Conservation (phyloP, 2,888 invertebrate species). For the Pimpla rufipes region DNA sequence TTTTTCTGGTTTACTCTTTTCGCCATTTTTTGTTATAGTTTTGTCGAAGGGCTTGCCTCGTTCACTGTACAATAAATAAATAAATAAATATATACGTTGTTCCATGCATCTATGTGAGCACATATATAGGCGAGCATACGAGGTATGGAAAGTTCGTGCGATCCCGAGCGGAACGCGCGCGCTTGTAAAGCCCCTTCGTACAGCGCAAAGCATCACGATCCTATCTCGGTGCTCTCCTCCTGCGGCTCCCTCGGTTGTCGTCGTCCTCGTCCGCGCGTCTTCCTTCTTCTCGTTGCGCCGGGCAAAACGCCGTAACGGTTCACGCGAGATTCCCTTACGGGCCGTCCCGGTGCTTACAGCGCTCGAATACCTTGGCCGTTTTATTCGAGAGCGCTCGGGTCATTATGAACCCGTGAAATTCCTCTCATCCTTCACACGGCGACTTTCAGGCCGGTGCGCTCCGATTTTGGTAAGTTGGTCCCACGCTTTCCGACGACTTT, state of each 20-base stretch:
- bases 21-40: too few relatives aligned
- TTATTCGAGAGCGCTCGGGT: constrained; percentile 37
- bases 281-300: constrained; percentile 52
- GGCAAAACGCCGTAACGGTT: constrained; percentile 64
- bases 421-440: constrained; percentile 51
- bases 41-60: too few relatives aligned
- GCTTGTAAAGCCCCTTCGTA: constrained; percentile 44
- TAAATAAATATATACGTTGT: too few relatives aligned
- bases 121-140: not conserved
- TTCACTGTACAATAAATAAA: too few relatives aligned
- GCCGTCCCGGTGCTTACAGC: constrained; percentile 12
- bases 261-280: constrained; percentile 37
- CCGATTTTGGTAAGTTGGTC: constrained; percentile 38
- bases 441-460: constrained; percentile 20
- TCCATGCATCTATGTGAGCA: not conserved
- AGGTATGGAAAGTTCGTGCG: constrained; percentile 26
- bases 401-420: constrained; percentile 49
- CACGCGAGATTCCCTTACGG: constrained; percentile 62
- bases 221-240: constrained; percentile 41
- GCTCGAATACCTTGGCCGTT: constrained; percentile 46
- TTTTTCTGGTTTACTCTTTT: too few relatives aligned
- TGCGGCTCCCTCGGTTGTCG: constrained; percentile 44
- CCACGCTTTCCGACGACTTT: constrained; percentile 60
- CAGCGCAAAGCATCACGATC: constrained; percentile 55
- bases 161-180: constrained; percentile 62